phyloP scores from a whole-genome alignment of 1,140 invertebrate genomes.

The Drosophila orosa region DNA sequence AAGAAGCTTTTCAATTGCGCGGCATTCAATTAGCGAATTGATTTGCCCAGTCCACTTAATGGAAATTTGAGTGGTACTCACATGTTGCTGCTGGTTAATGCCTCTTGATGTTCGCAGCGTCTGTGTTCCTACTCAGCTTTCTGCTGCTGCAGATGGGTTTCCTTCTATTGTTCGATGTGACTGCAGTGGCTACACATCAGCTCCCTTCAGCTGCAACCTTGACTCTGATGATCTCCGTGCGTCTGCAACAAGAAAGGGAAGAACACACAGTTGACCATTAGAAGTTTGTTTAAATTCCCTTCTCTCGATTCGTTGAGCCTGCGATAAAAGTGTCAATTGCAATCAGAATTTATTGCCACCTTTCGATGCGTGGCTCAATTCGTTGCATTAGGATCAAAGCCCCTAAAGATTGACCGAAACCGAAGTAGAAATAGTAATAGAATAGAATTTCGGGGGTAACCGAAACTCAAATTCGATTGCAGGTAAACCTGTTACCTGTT shows the following conservation, averaged over 20 bases:
- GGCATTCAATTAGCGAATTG: slow-evolving; percentile 72
- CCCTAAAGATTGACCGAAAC: slow-evolving; percentile 31
- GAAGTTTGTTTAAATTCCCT: slow-evolving; percentile 34
- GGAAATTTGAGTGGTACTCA: slow-evolving; percentile 49
- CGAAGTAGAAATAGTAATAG: slow-evolving; percentile 1
- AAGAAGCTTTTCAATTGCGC: slow-evolving; percentile 68
- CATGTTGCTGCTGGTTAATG: slow-evolving; percentile 40
- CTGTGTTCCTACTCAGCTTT: neutral
- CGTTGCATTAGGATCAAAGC: slow-evolving; percentile 50
- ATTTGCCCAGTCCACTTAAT: slow-evolving; percentile 54
- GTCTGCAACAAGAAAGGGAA: slow-evolving; percentile 21
- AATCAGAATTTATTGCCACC: slow-evolving; percentile 72
- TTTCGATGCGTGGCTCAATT: slow-evolving; percentile 60
- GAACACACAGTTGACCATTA: slow-evolving; percentile 36
- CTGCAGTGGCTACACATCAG: slow-evolving; percentile 9
- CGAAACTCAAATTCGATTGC: slow-evolving; percentile 12
- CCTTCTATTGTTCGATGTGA: slow-evolving; percentile 1
- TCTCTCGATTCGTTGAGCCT: slow-evolving; percentile 33
- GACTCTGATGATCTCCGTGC: neutral
- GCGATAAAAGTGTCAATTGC: slow-evolving; percentile 76
- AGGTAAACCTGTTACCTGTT: slow-evolving; percentile 49
- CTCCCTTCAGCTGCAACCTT: slow-evolving; percentile 15
- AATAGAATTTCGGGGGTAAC: neutral
- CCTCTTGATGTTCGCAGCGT: slow-evolving; percentile 4
- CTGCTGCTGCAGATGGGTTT: slow-evolving; percentile 3